Percentiles rank a stretch among this genome's conserved stretches.
Conservation (phyloP, 2,113 vertebrate species). For the Chionis minor region DNA sequence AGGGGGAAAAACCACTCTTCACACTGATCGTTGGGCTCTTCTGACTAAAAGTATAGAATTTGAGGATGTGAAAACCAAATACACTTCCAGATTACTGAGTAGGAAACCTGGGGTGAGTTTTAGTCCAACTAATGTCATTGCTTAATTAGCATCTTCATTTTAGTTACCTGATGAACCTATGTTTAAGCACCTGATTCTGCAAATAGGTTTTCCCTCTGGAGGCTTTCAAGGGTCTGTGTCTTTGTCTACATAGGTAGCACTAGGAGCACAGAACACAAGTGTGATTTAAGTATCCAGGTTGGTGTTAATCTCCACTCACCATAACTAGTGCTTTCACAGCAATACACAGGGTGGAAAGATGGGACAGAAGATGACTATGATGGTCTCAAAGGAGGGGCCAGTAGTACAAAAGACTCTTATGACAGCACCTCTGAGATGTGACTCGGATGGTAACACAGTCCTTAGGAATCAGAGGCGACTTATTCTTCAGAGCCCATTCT, state of each 20-base stretch:
- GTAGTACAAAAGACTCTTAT: background rate
- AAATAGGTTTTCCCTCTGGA: background rate
- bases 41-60: background rate
- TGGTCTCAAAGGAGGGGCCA: background rate
- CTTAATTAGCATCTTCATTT: background rate
- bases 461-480: background rate
- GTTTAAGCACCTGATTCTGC: background rate
- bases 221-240: background rate
- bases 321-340: background rate
- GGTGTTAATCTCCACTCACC: background rate
- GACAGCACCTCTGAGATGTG: background rate
- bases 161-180: background rate
- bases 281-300: background rate
- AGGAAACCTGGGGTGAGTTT: background rate
- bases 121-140: background rate
- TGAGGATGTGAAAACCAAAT: background rate
- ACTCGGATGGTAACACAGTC: background rate
- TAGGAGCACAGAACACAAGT: background rate
- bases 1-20: background rate
- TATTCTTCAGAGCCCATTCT: background rate
- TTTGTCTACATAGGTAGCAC: background rate
- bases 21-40: background rate
- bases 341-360: background rate
- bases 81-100: background rate
- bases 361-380: background rate